A percentile compares a stretch with the other conserved stretches of the same genome.
phyloP scores from a whole-genome alignment of 1,140 invertebrate species.

The Drosophila sp. region DNA sequence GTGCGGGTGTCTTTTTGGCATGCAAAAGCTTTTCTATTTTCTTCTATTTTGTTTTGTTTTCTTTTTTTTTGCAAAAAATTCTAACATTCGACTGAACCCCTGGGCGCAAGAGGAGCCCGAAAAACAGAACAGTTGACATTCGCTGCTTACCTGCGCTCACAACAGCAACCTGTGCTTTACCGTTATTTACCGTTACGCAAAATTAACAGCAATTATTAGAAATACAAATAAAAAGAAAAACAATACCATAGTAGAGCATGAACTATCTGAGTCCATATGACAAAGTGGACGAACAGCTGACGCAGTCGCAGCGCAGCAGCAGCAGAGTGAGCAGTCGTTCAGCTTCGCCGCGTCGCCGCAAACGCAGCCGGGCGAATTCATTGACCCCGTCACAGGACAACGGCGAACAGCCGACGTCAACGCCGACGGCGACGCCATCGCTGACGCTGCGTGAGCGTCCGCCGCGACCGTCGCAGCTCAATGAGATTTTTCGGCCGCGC shows the following conservation, averaged over 20 bases:
- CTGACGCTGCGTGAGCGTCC: conserved; percentile 34
- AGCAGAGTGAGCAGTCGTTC: conserved; percentile 47
- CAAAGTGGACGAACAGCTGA: conserved; percentile 8
- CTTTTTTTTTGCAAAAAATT: not conserved
- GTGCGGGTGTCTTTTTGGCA: conserved; percentile 25
- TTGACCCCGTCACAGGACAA: conserved; percentile 42
- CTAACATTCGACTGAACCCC: conserved; percentile 11
- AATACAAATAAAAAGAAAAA: conserved; percentile 20
- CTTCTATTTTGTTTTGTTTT: not conserved
- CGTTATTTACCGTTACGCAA: conserved; percentile 24
- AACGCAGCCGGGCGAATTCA: conserved; percentile 45
- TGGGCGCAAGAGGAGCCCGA: conserved; percentile 3
- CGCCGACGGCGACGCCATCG: conserved; percentile 14
- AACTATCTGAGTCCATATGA: conserved; percentile 42
- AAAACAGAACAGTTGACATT: conserved; percentile 41
- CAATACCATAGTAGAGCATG: conserved; percentile 20
- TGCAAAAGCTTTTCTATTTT: conserved; percentile 11
- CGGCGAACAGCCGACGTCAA: not conserved
- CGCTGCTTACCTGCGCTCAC: conserved; percentile 32
- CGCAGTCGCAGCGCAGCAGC: conserved; percentile 1
- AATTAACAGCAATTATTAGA: too few relatives aligned
- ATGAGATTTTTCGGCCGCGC: conserved; percentile 52
- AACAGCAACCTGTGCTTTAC: conserved; percentile 20
- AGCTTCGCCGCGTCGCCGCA: conserved; percentile 42
- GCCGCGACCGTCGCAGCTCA: conserved; percentile 34